These are phyloP conservation scores for Tangara arthus DNA, from an alignment of 2,797 vertebrate species.

Conservation along the genomic window DNA sequence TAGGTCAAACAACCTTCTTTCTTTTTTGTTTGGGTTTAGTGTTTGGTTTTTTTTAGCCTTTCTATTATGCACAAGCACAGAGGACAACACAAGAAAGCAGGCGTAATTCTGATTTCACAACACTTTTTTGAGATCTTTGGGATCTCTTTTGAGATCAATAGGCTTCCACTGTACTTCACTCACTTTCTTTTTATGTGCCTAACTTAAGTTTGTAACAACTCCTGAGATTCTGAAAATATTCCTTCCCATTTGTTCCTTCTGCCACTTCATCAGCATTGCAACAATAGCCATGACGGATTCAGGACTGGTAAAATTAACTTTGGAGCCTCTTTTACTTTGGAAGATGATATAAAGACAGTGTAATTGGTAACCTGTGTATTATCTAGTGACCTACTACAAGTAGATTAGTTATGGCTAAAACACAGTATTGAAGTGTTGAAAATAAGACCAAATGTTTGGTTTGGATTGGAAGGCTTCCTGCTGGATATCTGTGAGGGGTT, in stretches of 20 bases:
- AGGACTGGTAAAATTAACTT: background rate
- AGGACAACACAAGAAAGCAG: background rate
- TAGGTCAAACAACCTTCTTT: background rate
- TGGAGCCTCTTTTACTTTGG: background rate
- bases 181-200: background rate
- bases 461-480: background rate
- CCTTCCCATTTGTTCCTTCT: background rate
- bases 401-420: background rate
- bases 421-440: background rate
- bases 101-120: background rate
- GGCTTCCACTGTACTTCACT: background rate
- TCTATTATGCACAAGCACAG: background rate
- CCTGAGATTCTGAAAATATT: background rate
- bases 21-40: background rate
- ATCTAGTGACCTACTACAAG: background rate
- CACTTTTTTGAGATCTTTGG: background rate
- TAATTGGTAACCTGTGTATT: background rate
- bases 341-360: background rate
- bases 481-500: background rate
- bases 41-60: background rate
- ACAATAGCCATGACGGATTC: background rate
- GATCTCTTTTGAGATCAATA: no score
- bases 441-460: background rate
- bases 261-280: background rate
- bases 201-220: background rate